Evolutionary conservation across 2,113 vertebrate species (phyloP), one percentile per base, ranked within the genome.

Genomic region (Cephalophus harveyi): DNA sequence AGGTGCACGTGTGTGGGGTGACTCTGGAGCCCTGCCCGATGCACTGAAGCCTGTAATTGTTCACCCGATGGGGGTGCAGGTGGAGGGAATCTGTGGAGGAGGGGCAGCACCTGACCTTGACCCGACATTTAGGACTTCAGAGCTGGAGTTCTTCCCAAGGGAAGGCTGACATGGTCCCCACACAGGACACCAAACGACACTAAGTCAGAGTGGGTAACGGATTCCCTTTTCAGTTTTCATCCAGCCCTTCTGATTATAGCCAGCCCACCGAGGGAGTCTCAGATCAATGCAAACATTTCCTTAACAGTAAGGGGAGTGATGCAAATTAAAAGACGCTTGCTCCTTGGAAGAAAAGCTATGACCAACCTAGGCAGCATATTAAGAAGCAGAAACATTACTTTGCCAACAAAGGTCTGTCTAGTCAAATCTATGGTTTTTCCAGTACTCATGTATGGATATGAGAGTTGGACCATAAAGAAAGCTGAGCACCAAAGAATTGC

Each of bases 61-160:
- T 15, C 16, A 3, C 28, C 30, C 0, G 0, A 48, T 6, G 50
- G 33, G 15, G 15, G 5, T 74, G 67, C 1, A 0, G 67, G 67
- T 13, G n/a, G 19, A 74, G 10, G 19, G 67, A 74, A 12, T 40
- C 67, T 40, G 30, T 19, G 10, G 43, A 30, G 25, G 11, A 76
- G 25, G 79, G 46, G 64, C 3, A 4, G 15, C 76, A 57, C 17
- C 36, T 1, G 71, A 27, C 46, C 33, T 5, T 4, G 57, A 64
- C 16, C 52, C 0, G 60, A 21, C 46, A 46, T 2, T 4, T 23
- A 95, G 25, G 33, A n/a, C 62, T 60, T 16, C 40, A 46, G 55
- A 62, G 64, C 43, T 76, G 36, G 7, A 57, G 23, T 50, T 12
- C 36, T 12, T 27, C 55, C 17, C 15, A 52, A 43, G 17, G 78